Evolutionary conservation across 2,888 invertebrate genomes (phyloP).

Genomic region (Ophonus ardosiacus): DNA sequence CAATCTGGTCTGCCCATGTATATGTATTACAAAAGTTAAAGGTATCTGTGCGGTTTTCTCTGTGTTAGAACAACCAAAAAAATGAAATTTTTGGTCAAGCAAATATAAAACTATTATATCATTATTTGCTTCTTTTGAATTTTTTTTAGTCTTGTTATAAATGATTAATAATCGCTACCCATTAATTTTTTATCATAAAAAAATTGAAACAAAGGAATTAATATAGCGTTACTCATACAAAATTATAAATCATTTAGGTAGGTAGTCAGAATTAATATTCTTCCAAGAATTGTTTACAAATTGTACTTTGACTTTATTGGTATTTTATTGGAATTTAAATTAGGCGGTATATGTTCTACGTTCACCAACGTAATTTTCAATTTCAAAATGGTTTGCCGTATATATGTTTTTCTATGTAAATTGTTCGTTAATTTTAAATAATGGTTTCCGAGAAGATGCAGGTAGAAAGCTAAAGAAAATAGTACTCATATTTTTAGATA

Average conservation of each 20-base stretch:
- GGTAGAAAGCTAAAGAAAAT: background rate
- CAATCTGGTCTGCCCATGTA: background rate
- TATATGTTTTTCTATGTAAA: background rate
- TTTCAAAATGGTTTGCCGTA: background rate
- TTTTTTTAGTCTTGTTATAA: background rate
- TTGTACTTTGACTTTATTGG: background rate
- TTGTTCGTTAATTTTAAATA: background rate
- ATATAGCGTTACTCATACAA: background rate
- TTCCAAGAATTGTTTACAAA: background rate
- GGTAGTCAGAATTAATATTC: background rate
- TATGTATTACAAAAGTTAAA: no score
- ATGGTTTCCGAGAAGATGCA: background rate
- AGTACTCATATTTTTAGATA: no score
- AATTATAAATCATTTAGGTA: background rate
- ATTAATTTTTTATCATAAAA: background rate
- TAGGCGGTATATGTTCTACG: background rate
- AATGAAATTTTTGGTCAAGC: background rate
- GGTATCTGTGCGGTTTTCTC: no score
- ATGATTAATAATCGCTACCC: background rate
- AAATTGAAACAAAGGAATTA: background rate
- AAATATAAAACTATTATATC: background rate
- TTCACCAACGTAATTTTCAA: background rate
- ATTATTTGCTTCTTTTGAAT: background rate
- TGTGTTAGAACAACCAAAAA: no score
- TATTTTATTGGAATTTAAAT: background rate